Conservation (phyloP, 1,140 invertebrate genomes). For the Papilio glaucus region DNA sequence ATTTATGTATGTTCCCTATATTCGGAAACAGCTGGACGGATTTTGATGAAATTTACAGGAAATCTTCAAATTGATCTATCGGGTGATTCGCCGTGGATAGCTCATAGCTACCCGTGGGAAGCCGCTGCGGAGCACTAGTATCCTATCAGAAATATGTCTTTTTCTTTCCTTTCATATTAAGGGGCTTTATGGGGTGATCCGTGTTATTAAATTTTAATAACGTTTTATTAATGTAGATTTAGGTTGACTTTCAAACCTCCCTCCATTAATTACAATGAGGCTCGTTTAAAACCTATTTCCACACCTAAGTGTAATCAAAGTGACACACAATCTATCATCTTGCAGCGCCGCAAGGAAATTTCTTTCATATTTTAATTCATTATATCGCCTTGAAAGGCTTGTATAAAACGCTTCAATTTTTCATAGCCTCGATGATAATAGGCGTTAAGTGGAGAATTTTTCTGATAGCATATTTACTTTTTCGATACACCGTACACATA, state of each 20-base stretch:
- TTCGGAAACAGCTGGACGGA: too few relatives aligned
- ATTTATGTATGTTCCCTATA: too few relatives aligned
- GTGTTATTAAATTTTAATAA: background rate
- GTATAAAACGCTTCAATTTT: constrained; percentile 34
- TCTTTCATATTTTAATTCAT: constrained; percentile 37
- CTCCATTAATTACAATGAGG: constrained; percentile 33
- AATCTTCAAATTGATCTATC: too few relatives aligned
- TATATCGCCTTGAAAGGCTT: constrained; percentile 30
- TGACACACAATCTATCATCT: constrained; percentile 35
- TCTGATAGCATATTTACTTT: constrained; percentile 29
- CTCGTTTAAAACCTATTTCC: constrained; percentile 21
- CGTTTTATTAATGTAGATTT: background rate
- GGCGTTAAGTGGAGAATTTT: constrained; percentile 29
- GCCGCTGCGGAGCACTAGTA: too few relatives aligned
- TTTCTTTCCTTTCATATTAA: too few relatives aligned
- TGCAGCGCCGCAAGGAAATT: constrained; percentile 11
- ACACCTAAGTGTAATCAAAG: constrained; percentile 33
- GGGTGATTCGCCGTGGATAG: too few relatives aligned
- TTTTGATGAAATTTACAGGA: too few relatives aligned
- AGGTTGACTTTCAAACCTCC: background rate
- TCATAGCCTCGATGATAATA: constrained; percentile 26
- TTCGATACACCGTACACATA: too few relatives aligned
- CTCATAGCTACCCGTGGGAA: too few relatives aligned
- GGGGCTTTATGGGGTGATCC: too few relatives aligned
- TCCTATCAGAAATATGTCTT: too few relatives aligned